Evolutionary conservation across 92 coral and sea anemone species (phyloP), one percentile per base, ranked within the genome.

Genomic region (Porites cylindrica): DNA sequence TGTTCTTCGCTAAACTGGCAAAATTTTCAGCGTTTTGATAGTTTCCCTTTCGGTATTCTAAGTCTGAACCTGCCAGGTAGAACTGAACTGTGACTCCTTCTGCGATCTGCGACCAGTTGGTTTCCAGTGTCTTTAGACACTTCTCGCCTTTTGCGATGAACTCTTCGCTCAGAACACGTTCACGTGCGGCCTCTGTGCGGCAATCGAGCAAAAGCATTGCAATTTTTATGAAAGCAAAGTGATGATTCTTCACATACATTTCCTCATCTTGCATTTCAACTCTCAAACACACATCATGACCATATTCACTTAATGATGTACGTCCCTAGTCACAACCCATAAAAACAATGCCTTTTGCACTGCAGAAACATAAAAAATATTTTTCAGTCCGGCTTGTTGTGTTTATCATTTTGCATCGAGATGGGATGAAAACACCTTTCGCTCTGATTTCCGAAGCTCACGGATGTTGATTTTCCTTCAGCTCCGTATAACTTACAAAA

Each of bases 141-240:
- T 77, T 79, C 76, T 85, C 69, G 14, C 91, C 92, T 82, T 90
- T 92, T 6, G 75, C 86, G 63, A 93, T 81, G 54, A 56, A 72
- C 29, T 71, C 88, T 14, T 86, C 88, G 26, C 84, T 76, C 20
- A 93, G 87, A 12, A 69, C 51, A 43, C 91, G 92, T 47, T 86
- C 71, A 26, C 96, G 92, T 60, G 93, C 74, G 14, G 94, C 92
- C 43, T 88, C 86, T 17, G 92, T 91, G 71, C 96, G 92, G 78
- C 96, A 93, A 70, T 93, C 93, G 23, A 93, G 81, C 75, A 88
- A 63, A 43, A 93, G 92, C 91, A 93, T 77, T 6, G 96, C 86
- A 1, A 82, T 67, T 82, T 93, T 91, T 54, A 93, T 93, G 2
- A 91, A 82, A 1, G 96, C 96, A 26, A 93, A 93, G 62, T 93